Conservation (phyloP, 2,888 invertebrate species). For the Limulus polyphemus region DNA sequence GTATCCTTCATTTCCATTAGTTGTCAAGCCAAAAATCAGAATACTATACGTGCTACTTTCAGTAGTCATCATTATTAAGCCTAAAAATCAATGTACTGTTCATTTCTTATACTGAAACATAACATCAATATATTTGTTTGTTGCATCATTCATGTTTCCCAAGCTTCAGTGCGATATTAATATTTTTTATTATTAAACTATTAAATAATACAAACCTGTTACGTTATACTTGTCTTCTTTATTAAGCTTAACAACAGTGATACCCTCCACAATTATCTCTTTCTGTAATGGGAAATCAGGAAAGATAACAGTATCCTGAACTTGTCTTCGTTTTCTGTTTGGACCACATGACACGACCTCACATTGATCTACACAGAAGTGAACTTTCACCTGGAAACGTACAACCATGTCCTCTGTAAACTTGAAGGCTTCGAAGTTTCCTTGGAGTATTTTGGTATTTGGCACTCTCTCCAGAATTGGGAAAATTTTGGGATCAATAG, state of each 20-base stretch:
- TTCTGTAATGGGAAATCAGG: conserved; percentile 27
- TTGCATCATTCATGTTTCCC: too few relatives aligned
- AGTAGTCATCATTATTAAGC: too few relatives aligned
- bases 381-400: conserved; percentile 64
- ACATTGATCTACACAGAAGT: conserved; percentile 60
- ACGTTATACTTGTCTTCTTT: too few relatives aligned
- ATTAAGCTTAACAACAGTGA: conserved; percentile 9
- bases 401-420: conserved; percentile 72
- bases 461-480: conserved; percentile 29
- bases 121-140: too few relatives aligned
- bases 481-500: conserved; percentile 48
- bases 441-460: conserved; percentile 30
- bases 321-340: conserved; percentile 25
- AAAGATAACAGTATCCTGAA: conserved; percentile 9
- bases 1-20: too few relatives aligned
- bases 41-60: too few relatives aligned
- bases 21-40: too few relatives aligned
- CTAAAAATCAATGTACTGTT: too few relatives aligned
- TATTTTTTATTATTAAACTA: too few relatives aligned
- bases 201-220: too few relatives aligned
- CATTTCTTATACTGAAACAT: too few relatives aligned
- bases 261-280: conserved; percentile 29
- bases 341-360: conserved; percentile 43
- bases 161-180: too few relatives aligned
- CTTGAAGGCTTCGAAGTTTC: conserved; percentile 65